Base-by-base conservation (phyloP, 2,888 invertebrate species). In the Cheilosia scutellata region DNA sequence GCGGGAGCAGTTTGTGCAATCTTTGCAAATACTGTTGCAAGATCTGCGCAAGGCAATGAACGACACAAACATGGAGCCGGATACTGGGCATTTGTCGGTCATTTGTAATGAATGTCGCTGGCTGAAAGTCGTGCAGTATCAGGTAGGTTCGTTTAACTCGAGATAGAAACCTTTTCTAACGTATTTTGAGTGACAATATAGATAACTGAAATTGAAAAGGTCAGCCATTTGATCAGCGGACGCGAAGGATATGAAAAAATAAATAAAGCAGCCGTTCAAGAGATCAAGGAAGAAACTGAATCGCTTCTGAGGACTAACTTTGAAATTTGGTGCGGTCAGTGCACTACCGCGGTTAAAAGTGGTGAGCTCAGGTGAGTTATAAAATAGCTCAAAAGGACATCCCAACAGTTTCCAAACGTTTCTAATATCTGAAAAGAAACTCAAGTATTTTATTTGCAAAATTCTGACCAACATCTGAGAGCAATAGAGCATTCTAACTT, bases 1-100 rank as follows among this genome's bases (percentile, higher is more conserved):
- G 90, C 94, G 98, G 5, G 97, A 98, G 90, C 95, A 95, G 87
- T 94, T 98, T 75, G 93, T 98, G 37, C 94, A 94, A 2, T 94
- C 95, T 0, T 92, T 96, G 13, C 92, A 94, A 20, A 94, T 95
- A 58, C 94, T 96, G 89, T 90, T 96, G 57, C 94, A 94, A 89
- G 93, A 93, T 71, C 83, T 93, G 13, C 90, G 91, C 42, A 90
- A 91, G 71, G 92, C 92, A 0, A 91, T 93, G 90, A 89, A 89
- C n/a, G 91, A 92, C 49, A 91, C 91, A 0, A 92, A 91, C 72
- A 91, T 92, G 89, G 92, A 92, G 55, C 91, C 91, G 0, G 90
- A 92, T 62, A 90, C 91, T 1, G 91, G 91, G 0, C 91, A 92
- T 78, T 70, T 92, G 31, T 92, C 92, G 1, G 91, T 91, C 2